Evolutionary conservation across 2,888 invertebrate genomes (phyloP).

Genomic region (Philaethria dido): DNA sequence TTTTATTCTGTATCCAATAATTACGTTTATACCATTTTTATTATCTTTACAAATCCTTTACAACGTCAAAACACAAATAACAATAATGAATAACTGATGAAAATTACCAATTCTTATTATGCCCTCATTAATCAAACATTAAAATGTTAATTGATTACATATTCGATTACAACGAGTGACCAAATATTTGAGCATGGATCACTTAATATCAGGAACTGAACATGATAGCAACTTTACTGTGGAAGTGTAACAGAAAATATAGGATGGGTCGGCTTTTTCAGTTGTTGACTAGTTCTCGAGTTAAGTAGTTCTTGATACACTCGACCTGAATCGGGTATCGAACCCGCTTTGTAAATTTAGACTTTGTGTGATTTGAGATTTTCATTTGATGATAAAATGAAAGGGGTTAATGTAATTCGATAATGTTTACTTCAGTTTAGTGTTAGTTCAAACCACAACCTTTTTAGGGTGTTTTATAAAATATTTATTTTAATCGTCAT

Average conservation of each 20-base stretch:
- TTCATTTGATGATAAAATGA: slow-evolving; percentile 13
- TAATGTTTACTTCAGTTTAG: slow-evolving; percentile 7
- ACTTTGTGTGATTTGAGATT: slow-evolving; percentile 18
- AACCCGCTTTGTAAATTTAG: slow-evolving; percentile 36
- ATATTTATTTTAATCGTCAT: background rate
- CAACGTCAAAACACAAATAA: background rate
- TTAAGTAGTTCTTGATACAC: slow-evolving; percentile 38
- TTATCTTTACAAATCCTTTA: background rate
- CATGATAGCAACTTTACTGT: background rate
- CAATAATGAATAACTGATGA: background rate
- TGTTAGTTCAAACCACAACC: slow-evolving; percentile 4
- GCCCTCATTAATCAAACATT: background rate
- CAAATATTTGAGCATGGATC: background rate
- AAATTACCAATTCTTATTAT: background rate
- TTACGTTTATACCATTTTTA: no score
- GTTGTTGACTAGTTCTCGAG: slow-evolving; percentile 38
- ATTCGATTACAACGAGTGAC: background rate
- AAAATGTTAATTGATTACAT: background rate
- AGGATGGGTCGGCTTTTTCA: slow-evolving; percentile 33
- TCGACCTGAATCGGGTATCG: slow-evolving; percentile 43
- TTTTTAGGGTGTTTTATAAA: background rate
- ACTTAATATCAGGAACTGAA: background rate
- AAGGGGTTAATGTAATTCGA: background rate
- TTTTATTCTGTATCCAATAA: no score
- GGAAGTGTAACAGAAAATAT: slow-evolving; percentile 32